Evolutionary conservation across 2,113 vertebrate species (phyloP).

Genomic region (Mobula birostris): DNA sequence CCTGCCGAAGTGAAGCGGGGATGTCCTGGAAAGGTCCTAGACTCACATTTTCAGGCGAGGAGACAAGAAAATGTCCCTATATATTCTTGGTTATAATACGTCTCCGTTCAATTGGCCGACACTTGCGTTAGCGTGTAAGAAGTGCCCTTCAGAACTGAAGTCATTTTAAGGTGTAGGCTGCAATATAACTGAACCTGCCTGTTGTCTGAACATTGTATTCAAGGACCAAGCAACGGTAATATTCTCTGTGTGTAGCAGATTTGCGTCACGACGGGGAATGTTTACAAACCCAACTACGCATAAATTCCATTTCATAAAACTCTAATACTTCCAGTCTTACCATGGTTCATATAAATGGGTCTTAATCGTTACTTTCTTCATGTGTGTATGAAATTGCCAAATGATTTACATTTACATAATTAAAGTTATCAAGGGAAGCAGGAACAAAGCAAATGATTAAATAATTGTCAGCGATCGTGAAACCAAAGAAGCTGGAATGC

Average conservation of each 20-base stretch:
- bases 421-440: background rate
- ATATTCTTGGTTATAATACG: background rate
- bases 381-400: background rate
- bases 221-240: background rate
- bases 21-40: background rate
- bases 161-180: background rate
- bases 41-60: background rate
- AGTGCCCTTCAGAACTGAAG: background rate
- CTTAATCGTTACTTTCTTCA: background rate
- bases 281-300: background rate
- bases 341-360: background rate
- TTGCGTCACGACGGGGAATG: background rate
- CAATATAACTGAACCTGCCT: background rate
- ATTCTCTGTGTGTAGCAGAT: background rate
- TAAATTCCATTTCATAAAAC: background rate
- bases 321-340: background rate
- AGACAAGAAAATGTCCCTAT: background rate
- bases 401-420: background rate
- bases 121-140: background rate
- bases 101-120: background rate
- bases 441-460: background rate
- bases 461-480: background rate
- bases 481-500: background rate
- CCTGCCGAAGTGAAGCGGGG: background rate
- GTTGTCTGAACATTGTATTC: background rate